Conservation (phyloP, 92 coral and sea anemone species). For the Zoanthus sociatus region DNA sequence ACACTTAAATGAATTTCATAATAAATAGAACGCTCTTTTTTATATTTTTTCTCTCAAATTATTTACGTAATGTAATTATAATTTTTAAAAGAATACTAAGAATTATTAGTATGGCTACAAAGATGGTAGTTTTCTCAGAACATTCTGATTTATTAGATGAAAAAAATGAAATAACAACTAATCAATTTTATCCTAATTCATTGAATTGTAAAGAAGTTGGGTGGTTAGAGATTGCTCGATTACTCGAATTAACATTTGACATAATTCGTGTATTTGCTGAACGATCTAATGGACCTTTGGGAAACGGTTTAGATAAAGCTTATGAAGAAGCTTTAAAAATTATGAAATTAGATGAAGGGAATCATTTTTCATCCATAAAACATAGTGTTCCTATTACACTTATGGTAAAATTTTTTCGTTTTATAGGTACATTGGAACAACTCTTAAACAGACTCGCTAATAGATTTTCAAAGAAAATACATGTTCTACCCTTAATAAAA, state of each 20-base stretch:
- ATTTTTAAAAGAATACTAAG: no score
- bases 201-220: no score
- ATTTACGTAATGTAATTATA: no score
- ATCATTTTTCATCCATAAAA: not conserved
- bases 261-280: no score
- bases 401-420: not conserved
- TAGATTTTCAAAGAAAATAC: not conserved
- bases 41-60: no score
- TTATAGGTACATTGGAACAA: not conserved
- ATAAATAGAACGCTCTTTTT: not conserved
- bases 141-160: no score
- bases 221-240: no score
- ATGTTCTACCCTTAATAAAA: not conserved
- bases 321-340: not conserved
- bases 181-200: no score
- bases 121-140: no score
- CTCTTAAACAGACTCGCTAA: not conserved
- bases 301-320: not conserved
- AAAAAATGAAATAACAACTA: no score
- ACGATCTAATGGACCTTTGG: not conserved
- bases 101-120: no score
- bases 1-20: not conserved
- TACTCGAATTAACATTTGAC: no score
- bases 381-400: not conserved
- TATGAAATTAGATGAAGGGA: not conserved